A percentile compares a stretch with the other conserved stretches of the same genome.
Conservation (phyloP, 2,797 vertebrate species). For the Orientallactaga sibirica region DNA sequence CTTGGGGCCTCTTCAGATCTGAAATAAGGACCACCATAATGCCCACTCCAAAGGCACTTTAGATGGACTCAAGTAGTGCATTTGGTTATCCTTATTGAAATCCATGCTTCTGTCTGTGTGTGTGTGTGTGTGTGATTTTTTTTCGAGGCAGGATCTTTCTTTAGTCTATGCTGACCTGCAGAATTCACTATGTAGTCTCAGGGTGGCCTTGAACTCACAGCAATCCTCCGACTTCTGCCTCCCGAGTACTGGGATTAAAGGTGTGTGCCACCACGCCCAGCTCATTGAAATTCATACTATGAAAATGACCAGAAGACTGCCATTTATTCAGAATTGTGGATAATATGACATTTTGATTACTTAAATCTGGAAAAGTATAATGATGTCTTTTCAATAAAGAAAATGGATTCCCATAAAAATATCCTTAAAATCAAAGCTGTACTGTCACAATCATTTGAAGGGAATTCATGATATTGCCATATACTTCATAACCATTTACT, state of each 20-base stretch:
- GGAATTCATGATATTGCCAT: background rate
- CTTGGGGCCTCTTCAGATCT: background rate
- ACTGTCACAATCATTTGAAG: constrained; percentile 27
- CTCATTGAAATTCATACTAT: constrained; percentile 18
- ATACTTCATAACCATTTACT: background rate
- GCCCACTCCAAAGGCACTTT: background rate
- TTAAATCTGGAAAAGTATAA: background rate
- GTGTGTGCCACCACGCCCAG: too few species aligned
- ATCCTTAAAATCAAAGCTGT: background rate
- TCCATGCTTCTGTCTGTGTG: background rate
- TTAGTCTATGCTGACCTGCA: too few species aligned
- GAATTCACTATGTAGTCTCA: too few species aligned
- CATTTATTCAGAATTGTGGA: constrained; percentile 4
- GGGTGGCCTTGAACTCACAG: too few species aligned
- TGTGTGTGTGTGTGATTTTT: too few species aligned
- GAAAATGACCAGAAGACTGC: background rate
- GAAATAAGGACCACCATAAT: background rate
- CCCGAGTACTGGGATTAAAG: too few species aligned
- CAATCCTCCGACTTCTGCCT: too few species aligned
- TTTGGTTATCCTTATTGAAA: constrained; percentile 47
- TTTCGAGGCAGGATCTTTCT: too few species aligned
- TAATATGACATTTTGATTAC: constrained; percentile 16
- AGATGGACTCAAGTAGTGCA: background rate
- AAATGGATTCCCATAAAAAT: constrained; percentile 27
- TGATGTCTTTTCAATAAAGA: background rate